These are phyloP conservation scores for Kryphioiulus occultus DNA, from an alignment of 2,888 invertebrate species.

Conservation along the genomic window DNA sequence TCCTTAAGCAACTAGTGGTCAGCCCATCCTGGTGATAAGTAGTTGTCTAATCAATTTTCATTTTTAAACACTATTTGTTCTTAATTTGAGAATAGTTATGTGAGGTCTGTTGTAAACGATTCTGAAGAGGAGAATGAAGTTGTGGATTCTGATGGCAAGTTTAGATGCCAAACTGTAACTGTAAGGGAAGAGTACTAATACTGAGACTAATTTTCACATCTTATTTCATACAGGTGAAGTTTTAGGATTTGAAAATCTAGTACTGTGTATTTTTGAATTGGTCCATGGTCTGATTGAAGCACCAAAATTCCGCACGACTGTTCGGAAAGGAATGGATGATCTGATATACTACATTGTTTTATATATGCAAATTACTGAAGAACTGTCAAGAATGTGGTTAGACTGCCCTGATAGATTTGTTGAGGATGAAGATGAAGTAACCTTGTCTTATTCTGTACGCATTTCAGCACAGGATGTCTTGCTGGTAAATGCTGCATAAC, in stretches of 20 bases:
- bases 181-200: conserved; percentile 14
- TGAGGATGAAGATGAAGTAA: conserved; percentile 73
- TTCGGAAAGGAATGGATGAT: conserved; percentile 71
- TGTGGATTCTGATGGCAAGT: conserved; percentile 70
- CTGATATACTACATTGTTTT: conserved; percentile 72
- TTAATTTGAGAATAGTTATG: conserved; percentile 63
- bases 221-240: conserved; percentile 67
- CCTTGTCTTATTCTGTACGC: conserved; percentile 71
- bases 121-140: conserved; percentile 68
- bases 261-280: conserved; percentile 74
- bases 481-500: conserved; percentile 62
- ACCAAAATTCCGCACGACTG: conserved; percentile 67
- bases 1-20: conserved; percentile 59
- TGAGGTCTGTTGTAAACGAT: conserved; percentile 71
- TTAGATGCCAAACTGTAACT: not conserved
- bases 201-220: conserved; percentile 29
- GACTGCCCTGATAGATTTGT: conserved; percentile 73
- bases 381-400: conserved; percentile 69
- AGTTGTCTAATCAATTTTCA: conserved; percentile 18
- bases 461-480: conserved; percentile 73
- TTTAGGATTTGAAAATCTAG: conserved; percentile 71
- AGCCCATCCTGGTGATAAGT: too few relatives aligned
- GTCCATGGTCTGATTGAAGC: conserved; percentile 70
- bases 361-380: conserved; percentile 75
- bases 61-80: not conserved